Evolutionary conservation across 2,113 vertebrate species (phyloP).

Genomic region (Myrmophylax atrothorax): DNA sequence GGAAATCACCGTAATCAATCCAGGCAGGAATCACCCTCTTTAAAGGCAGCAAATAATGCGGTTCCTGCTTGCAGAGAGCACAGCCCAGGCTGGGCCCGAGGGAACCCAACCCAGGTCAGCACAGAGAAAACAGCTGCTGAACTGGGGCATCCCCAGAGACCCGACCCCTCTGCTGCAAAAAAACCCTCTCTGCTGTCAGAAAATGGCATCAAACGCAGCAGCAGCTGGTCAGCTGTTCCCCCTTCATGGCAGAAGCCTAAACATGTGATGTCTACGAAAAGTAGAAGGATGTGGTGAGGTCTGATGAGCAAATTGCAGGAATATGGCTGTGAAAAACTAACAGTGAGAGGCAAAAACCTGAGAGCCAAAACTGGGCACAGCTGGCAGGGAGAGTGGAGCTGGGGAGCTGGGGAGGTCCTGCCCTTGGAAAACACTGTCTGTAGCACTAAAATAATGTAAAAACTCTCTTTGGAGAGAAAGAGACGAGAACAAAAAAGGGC

Average conservation of each 20-base stretch:
- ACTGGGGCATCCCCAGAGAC: background rate
- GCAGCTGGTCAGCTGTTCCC: background rate
- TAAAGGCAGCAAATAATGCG: background rate
- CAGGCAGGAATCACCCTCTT: background rate
- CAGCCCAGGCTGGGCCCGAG: background rate
- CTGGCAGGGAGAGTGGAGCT: background rate
- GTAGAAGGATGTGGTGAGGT: rapidly evolving
- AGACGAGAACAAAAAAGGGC: background rate
- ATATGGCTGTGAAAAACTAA: background rate
- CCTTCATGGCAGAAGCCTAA: background rate
- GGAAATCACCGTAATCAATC: background rate
- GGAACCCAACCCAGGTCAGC: background rate
- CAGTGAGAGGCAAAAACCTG: background rate
- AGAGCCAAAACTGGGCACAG: background rate
- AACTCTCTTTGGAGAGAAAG: background rate
- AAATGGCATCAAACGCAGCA: background rate
- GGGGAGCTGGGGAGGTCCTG: background rate
- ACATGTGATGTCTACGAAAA: rapidly evolving
- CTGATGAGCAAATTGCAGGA: background rate
- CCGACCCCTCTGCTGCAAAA: background rate
- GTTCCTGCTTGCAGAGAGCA: background rate
- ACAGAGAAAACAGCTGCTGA: background rate
- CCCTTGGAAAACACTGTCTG: background rate
- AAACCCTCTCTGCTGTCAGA: background rate
- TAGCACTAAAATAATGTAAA: background rate